These are phyloP conservation scores for Oreochromis tanganicae DNA, from an alignment of 2,113 vertebrate species.

Conservation along the genomic window DNA sequence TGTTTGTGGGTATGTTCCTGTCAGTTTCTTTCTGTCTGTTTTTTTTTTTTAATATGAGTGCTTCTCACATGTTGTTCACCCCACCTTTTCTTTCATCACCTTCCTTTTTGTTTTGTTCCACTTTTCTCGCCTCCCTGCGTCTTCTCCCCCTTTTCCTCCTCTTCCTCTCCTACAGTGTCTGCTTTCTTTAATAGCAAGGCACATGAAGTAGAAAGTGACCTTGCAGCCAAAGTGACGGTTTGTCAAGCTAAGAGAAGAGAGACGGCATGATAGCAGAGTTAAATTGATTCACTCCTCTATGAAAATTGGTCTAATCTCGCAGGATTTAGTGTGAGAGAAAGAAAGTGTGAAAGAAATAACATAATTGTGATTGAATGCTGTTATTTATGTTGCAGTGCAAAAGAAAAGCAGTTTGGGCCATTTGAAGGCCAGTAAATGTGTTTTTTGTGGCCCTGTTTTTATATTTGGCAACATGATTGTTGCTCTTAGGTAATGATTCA, in stretches of 20 bases:
- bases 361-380: neutral
- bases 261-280: neutral
- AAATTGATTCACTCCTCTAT: slow-evolving; percentile 31
- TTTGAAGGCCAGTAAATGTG: neutral
- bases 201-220: neutral
- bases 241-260: slow-evolving; percentile 2
- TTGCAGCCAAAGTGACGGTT: slow-evolving; percentile 5
- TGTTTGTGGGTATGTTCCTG: neutral
- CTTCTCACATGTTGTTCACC: neutral
- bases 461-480: neutral
- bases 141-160: neutral
- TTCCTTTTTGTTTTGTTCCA: neutral
- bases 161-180: neutral
- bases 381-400: neutral
- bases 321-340: neutral
- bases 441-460: neutral
- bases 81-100: neutral
- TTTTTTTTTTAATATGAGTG: neutral
- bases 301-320: slow-evolving; percentile 26
- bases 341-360: neutral
- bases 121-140: slow-evolving; percentile 6
- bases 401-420: neutral
- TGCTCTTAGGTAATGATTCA: neutral
- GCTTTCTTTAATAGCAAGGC: neutral
- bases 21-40: neutral